Evolutionary conservation across 2,797 vertebrate genomes (phyloP).

Genomic region (Pipistrellus nathusii): DNA sequence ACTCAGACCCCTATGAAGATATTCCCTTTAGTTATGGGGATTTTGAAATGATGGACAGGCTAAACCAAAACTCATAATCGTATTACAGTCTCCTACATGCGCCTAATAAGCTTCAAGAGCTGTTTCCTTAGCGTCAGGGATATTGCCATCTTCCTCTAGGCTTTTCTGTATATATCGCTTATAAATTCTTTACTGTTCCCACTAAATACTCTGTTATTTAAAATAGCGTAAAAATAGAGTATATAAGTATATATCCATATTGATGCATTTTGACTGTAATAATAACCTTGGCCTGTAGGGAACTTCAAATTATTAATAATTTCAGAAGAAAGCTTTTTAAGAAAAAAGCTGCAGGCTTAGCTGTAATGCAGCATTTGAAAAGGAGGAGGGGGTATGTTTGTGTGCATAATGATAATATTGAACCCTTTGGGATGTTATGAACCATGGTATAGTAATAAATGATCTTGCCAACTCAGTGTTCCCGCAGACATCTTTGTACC

Average conservation of each 20-base stretch:
- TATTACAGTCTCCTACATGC: conserved; percentile 79
- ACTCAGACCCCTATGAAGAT: conserved; percentile 80
- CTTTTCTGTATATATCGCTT: conserved; percentile 75
- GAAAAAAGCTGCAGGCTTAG: conserved; percentile 73
- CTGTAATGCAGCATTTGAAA: conserved; percentile 78
- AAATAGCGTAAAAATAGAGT: conserved; percentile 67
- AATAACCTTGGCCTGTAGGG: conserved; percentile 72
- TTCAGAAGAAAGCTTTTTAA: conserved; percentile 78
- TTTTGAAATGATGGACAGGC: conserved; percentile 83
- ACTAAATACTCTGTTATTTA: conserved; percentile 81
- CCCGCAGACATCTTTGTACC: conserved; percentile 61
- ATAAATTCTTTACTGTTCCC: conserved; percentile 80
- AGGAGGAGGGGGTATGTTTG: conserved; percentile 62
- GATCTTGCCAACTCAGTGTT: conserved; percentile 72
- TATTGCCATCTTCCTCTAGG: conserved; percentile 79
- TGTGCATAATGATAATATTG: conserved; percentile 76
- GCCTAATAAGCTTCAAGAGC: conserved; percentile 81
- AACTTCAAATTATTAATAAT: conserved; percentile 81
- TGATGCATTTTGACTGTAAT: conserved; percentile 77
- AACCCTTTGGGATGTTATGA: conserved; percentile 70
- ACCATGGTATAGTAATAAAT: conserved; percentile 72
- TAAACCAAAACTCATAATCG: conserved; percentile 82
- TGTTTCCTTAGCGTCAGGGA: conserved; percentile 57
- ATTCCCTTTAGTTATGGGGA: conserved; percentile 82
- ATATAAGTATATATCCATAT: conserved; percentile 71